Base-by-base conservation (phyloP, 2,797 vertebrate species). In the Sebastolobus alascanus region DNA sequence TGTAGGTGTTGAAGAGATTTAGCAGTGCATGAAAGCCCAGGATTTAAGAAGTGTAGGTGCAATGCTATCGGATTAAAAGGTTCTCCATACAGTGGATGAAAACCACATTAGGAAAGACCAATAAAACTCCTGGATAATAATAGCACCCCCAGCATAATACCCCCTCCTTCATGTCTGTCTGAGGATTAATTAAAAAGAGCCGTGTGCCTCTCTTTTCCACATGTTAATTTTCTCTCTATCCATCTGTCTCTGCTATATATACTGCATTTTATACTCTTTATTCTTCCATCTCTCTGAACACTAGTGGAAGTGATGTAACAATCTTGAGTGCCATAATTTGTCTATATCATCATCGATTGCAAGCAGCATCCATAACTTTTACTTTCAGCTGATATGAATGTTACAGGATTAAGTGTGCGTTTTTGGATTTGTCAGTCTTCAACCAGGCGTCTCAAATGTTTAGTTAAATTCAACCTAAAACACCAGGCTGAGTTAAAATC, bases 121-220 rank as follows among this genome's bases (percentile, higher is more conserved):
- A 87, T 65, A 52, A 60, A 79, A 82, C 10, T 16, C 13, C n/a
- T 37, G 13, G 43, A 55, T 38, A 25, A 55, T 40, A 59, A 73
- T 31, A 74, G 27, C 13, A 58, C 14, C 8, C 35, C 8, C 37
- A 38, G 61, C 7, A 25, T 64, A 64, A 27, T 27, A 27, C 33
- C 25, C 9, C 2, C 18, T 64, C 59, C 63, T 46, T 60, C 22
- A 52, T 64, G 68, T 66, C 56, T 70, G 37, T 68, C 40, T 70
- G 65, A 77, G 50, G 68, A 75, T 77, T 61, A 65, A 86, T 87
- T 87, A 59, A 84, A 86, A 68, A 73, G 22, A 69, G n/a, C 58
- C 10, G 11, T 54, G 54, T 7, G 13, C 50, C 25, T 63, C 25
- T 72, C 38, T 75, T 66, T 80, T 66, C 54, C 71, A 76, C 60